Percentiles rank a stretch among this genome's conserved stretches.
Conservation (phyloP, 2,888 invertebrate species). For the Apocheima hispidaria region DNA sequence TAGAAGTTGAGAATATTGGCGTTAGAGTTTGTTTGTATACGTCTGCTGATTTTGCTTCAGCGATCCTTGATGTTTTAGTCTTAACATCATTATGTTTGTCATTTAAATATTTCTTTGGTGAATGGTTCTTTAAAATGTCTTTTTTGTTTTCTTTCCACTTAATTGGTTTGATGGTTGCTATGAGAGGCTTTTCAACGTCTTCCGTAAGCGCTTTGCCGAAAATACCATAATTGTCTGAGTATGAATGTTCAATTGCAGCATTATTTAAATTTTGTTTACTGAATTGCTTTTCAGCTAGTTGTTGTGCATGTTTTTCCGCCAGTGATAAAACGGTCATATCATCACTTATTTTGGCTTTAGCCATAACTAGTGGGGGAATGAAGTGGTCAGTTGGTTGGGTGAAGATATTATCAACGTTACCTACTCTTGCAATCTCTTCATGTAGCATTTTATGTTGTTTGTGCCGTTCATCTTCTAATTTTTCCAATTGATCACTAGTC, state of each 20-base stretch:
- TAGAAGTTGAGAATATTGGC: conserved; percentile 22
- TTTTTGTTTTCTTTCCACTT: conserved; percentile 58
- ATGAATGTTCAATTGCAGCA: conserved; percentile 18
- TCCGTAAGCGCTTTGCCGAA: conserved; percentile 2
- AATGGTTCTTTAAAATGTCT: conserved; percentile 57
- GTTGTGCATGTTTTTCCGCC: conserved; percentile 81
- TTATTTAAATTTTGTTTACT: conserved; percentile 53
- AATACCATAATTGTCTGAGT: conserved; percentile 22
- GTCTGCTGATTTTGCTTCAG: conserved; percentile 50
- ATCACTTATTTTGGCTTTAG: conserved; percentile 80
- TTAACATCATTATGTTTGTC: conserved; percentile 66
- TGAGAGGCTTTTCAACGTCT: conserved; percentile 45
- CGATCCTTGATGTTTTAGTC: conserved; percentile 54
- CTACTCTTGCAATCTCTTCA: conserved; percentile 75
- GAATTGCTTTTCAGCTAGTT: conserved; percentile 67
- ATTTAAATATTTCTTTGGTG: conserved; percentile 72
- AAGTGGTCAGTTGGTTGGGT: conserved; percentile 83
- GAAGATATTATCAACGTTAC: conserved; percentile 79
- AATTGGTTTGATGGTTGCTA: conserved; percentile 42
- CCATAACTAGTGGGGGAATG: conserved; percentile 82
- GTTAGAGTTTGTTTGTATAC: conserved; percentile 48
- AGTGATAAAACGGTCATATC: conserved; percentile 82
- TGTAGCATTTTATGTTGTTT: conserved; percentile 78
- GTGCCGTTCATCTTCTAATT: conserved; percentile 72
- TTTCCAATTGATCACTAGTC: conserved; percentile 65